phyloP scores from a whole-genome alignment of 2,113 vertebrate genomes.

The Stictonetta naevosa region DNA sequence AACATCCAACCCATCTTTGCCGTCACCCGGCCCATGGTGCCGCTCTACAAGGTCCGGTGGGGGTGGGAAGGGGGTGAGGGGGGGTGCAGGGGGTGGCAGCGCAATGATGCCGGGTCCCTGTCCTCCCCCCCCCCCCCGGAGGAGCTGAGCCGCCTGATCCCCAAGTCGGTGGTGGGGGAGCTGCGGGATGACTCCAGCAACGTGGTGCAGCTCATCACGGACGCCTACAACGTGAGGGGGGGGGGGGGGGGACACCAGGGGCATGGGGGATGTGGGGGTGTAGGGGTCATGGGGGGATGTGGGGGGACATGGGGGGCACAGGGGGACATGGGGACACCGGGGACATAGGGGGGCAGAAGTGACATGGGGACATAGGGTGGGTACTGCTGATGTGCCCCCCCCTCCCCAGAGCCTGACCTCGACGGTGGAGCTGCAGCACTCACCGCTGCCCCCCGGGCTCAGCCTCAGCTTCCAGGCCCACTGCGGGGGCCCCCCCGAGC shows the following conservation, averaged over 20 bases:
- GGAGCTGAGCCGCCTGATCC: conserved; percentile 82
- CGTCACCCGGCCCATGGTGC: conserved; percentile 73
- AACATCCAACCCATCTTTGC: conserved; percentile 88
- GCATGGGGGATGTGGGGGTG: no score
- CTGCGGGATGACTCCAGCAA: conserved; percentile 83
- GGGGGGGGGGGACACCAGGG: not conserved
- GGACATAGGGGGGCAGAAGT: not conserved
- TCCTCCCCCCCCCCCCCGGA: not conserved
- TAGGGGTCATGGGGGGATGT: no score
- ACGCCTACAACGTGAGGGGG: not conserved
- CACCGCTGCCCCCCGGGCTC: not conserved
- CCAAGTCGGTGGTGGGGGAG: conserved; percentile 81
- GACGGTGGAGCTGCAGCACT: not conserved
- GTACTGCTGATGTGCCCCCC: no score
- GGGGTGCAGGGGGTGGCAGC: no score
- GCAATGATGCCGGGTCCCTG: no score
- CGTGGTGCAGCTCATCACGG: conserved; percentile 76
- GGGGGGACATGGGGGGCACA: no score
- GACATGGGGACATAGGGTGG: no score
- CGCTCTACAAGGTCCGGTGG: conserved; percentile 76
- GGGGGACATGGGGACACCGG: not conserved
- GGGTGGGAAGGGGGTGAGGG: not conserved
- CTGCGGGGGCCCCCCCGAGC: not conserved
- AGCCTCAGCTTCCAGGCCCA: not conserved
- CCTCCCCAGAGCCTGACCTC: not conserved